Percentiles rank a stretch among this genome's conserved stretches.
phyloP scores from a whole-genome alignment of 2,888 invertebrate genomes.

The Drosophila percnosoma region DNA sequence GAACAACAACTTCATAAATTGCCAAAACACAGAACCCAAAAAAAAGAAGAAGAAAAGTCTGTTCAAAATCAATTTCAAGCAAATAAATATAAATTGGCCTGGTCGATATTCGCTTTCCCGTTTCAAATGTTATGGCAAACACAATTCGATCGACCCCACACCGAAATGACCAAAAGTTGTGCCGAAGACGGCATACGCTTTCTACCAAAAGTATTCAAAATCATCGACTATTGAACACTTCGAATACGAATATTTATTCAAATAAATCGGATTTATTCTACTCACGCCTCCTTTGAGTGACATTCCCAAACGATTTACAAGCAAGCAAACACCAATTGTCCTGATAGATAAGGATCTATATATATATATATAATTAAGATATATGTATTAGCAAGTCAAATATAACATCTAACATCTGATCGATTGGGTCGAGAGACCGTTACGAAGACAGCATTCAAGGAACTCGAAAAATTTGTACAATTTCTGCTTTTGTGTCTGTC shows the following conservation, averaged over 20 bases:
- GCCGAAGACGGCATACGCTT: conserved; percentile 27
- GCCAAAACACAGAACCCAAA: conserved; percentile 11
- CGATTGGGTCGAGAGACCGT: background rate
- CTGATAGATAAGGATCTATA: background rate
- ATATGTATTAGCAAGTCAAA: background rate
- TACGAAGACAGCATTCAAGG: background rate
- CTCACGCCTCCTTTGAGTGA: background rate
- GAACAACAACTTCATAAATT: conserved; percentile 60
- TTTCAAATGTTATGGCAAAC: conserved; percentile 47
- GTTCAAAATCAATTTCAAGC: conserved; percentile 56
- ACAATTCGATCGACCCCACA: conserved; percentile 19
- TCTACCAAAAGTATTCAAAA: background rate
- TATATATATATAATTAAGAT: background rate
- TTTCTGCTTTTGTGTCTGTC: conserved; percentile 5
- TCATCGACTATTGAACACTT: background rate
- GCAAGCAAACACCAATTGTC: no score
- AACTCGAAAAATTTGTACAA: background rate
- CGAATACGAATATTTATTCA: background rate
- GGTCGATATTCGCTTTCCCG: conserved; percentile 41
- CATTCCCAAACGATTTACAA: conserved; percentile 1
- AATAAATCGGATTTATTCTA: background rate
- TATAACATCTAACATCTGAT: background rate
- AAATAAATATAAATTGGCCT: conserved; percentile 52
- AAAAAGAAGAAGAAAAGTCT: conserved; percentile 29
- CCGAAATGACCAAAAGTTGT: background rate